Evolutionary conservation across 2,888 invertebrate species (phyloP), one percentile per base, ranked within the genome.

Genomic region (Thymelicus lineola): DNA sequence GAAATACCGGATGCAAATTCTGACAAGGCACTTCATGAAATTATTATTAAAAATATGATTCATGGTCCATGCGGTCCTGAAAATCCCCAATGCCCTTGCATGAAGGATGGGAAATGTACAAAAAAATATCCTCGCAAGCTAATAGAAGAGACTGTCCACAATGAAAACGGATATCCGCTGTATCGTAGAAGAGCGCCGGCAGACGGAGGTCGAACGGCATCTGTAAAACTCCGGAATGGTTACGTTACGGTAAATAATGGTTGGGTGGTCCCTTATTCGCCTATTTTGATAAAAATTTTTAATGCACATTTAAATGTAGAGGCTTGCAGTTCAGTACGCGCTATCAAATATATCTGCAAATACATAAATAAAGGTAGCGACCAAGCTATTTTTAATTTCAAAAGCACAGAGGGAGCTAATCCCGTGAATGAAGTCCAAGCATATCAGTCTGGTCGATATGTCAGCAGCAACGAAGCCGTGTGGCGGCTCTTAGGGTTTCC

Each of bases 141-240:
- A 0, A 12, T 28, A 5, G 35, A 50, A 17, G 50, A 77, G 62
- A 75, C 75, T 60, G 68, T 74, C 12, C 66, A 73, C 58, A 72
- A 71, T 64, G 67, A 69, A 38, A 72, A 76, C 61, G 75, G 73
- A 36, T 75, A 69, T 46, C 74, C 73, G 72, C 69, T 75, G 72
- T 76, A 76, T 74, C 73, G 75, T 66, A 75, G 75, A 67, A 72
- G 74, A 74, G 73, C n/a, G 1, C n/a, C n/a, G n/a, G 6, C n/a
- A 42, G 1, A 42, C 3, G 2, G 9, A 10, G 10, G 0, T 10
- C 42, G 9, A 42, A 42, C 10, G 42, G 72, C 71, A 0, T 10
- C 0, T 1, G 10, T 38, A 38, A 0, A 38, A 38, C 6, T 6
- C 1, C 6, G 1, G 1, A 4, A 7, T 38, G n/a, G 45, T 20